Evolutionary conservation across 2,113 vertebrate genomes (phyloP), one percentile per base, ranked within the genome.

Genomic region (Mus spicilegus): DNA sequence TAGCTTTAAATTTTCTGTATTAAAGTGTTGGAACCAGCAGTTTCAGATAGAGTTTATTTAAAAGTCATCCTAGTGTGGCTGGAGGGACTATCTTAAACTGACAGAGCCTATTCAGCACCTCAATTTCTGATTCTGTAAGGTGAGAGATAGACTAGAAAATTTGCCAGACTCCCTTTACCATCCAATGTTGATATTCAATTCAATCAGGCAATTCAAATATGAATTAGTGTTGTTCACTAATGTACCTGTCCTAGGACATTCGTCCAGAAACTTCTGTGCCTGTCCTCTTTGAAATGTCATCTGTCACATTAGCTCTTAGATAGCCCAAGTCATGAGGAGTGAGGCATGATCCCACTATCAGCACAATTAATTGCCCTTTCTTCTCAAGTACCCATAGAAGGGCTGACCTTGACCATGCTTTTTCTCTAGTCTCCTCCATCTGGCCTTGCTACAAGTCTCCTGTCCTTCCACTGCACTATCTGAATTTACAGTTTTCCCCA

Each of bases 351-450:
- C 70, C 69, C 1, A 16, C 87, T 36, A 93, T 85, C 72, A 77
- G 92, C 90, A 96, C 94, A 94, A 26, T 93, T 97, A 92, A 94
- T 92, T 95, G 93, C 75, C 91, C 87, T 97, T 91, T 96, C 93
- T 97, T 96, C 95, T 98, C 94, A 90, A 96, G 91, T 97, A 90
- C 70, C 96, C 91, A 42, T 54, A 63, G 22, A 42, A 92, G n/a
- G 75, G 84, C 63, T 63, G 96, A 92, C 97, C 93, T 96, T 90
- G 70, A 19, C 46, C 20, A 10, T 36, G 61, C 56, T 89, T 85
- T 28, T 75, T 61, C 39, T n/a, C 75, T 17, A 11, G 11, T 49
- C 69, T 51, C 69, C n/a, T 84, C 84, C 94, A 1, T 70, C 76
- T 78, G 84, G 75, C 56, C 46, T 72, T 58, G 22, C 42, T 28